Conservation (phyloP, 2,797 vertebrate genomes). For the Oreonectes daqikongensis region DNA sequence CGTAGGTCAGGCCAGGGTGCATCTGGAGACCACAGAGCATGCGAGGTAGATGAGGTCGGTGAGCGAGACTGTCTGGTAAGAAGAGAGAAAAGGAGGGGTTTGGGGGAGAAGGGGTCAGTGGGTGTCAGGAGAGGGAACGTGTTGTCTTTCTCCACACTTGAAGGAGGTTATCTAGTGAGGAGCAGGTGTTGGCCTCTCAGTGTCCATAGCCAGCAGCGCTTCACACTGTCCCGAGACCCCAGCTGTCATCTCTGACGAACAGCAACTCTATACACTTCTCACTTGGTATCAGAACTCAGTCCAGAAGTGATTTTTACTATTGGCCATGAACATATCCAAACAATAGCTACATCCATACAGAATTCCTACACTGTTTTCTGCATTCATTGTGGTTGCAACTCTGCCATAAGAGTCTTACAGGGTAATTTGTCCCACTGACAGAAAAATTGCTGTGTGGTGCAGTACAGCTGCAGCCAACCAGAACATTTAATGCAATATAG, state of each 20-base stretch:
- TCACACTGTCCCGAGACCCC: slow-evolving; percentile 65
- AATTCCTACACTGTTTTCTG: no score
- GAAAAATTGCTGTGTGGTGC: no score
- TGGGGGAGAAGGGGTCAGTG: slow-evolving; percentile 62
- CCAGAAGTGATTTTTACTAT: background rate
- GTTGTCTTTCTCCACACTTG: slow-evolving; percentile 65
- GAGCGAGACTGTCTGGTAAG: slow-evolving; percentile 15
- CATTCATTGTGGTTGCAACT: no score
- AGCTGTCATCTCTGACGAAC: slow-evolving; percentile 73
- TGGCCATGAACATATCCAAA: background rate
- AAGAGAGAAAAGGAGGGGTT: slow-evolving; percentile 46
- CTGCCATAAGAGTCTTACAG: no score
- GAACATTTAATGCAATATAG: background rate
- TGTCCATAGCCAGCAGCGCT: slow-evolving; percentile 65
- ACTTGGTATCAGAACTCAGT: slow-evolving; percentile 19
- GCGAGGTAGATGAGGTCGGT: slow-evolving; percentile 28
- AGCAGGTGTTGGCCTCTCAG: slow-evolving; percentile 80
- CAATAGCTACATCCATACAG: no score
- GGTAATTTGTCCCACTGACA: background rate
- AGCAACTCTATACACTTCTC: slow-evolving; percentile 47
- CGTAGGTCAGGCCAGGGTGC: slow-evolving; percentile 60
- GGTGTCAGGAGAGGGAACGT: slow-evolving; percentile 56
- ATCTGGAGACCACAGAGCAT: slow-evolving; percentile 43
- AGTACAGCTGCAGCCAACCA: background rate
- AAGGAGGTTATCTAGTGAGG: slow-evolving; percentile 65